A percentile compares a stretch with the other conserved stretches of the same genome.
phyloP scores from a whole-genome alignment of 2,797 vertebrate genomes.

The Pseudopleuronectes americanus region DNA sequence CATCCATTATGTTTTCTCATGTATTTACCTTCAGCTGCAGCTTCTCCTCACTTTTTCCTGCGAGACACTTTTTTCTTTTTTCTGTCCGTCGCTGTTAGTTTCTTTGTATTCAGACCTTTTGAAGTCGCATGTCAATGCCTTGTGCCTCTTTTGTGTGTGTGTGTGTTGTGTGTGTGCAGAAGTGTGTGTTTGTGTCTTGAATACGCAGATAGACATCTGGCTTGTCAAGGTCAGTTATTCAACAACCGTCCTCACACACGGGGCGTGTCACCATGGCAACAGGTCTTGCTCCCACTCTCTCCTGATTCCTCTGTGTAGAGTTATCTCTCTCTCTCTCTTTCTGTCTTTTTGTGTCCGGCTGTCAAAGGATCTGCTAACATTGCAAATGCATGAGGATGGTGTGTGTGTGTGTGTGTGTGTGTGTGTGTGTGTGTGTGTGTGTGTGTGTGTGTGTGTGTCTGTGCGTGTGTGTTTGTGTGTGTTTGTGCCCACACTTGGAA shows the following conservation, averaged over 20 bases:
- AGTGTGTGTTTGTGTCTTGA: conserved; percentile 35
- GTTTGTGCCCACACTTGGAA: not conserved
- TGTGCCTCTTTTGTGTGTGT: conserved; percentile 6
- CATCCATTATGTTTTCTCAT: not conserved
- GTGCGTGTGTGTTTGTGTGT: no score
- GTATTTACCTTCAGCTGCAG: conserved; percentile 1
- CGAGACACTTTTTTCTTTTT: not conserved
- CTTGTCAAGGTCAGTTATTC: conserved; percentile 80
- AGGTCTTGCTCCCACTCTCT: conserved; percentile 58
- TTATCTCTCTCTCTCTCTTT: conserved; percentile 17
- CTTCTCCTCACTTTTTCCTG: not conserved
- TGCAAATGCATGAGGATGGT: not conserved
- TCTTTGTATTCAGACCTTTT: conserved; percentile 35
- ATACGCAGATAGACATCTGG: conserved; percentile 72
- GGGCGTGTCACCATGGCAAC: conserved; percentile 78
- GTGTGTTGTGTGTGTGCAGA: conserved; percentile 10
- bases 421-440: not conserved
- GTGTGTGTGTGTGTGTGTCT: no score
- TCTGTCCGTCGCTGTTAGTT: not conserved
- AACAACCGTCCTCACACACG: conserved; percentile 70
- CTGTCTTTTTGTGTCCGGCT: conserved; percentile 21
- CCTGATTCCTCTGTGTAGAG: conserved; percentile 32
- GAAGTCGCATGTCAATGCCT: conserved; percentile 17
- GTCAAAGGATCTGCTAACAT: conserved; percentile 10
- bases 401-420: conserved; percentile 1